These are phyloP conservation scores for Bombus ignitus DNA, from an alignment of 1,140 invertebrate species.

Conservation along the genomic window DNA sequence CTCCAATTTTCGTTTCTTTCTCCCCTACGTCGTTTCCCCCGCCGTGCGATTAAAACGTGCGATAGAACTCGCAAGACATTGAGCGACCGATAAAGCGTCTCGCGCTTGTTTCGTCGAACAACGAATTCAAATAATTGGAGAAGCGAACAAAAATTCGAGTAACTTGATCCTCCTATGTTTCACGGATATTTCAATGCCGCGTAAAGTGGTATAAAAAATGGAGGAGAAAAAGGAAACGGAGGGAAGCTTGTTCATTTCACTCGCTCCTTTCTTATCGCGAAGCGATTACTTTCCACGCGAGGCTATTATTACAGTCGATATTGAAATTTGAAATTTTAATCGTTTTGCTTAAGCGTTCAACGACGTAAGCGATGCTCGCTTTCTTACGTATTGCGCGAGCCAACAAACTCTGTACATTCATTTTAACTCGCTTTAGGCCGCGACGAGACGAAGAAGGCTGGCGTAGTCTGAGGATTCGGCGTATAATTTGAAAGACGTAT, in stretches of 20 bases:
- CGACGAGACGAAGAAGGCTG: neutral
- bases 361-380: neutral
- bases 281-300: constrained; percentile 1
- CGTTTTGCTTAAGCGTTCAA: neutral
- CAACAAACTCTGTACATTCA: neutral
- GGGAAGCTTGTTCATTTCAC: too few species aligned
- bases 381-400: neutral
- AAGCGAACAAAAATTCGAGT: neutral
- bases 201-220: neutral
- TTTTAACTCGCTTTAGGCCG: too few species aligned
- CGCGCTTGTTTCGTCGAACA: too few species aligned
- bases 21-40: neutral
- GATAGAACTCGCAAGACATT: neutral
- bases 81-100: too few species aligned
- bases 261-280: neutral
- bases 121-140: too few species aligned
- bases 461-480: neutral
- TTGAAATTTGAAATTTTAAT: constrained; percentile 5
- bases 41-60: neutral
- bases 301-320: neutral
- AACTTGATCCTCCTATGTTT: too few species aligned
- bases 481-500: neutral
- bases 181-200: neutral
- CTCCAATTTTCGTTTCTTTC: constrained; percentile 54
- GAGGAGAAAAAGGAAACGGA: neutral